Conservation (phyloP, 2,113 vertebrate species). For the Cololabis saira region DNA sequence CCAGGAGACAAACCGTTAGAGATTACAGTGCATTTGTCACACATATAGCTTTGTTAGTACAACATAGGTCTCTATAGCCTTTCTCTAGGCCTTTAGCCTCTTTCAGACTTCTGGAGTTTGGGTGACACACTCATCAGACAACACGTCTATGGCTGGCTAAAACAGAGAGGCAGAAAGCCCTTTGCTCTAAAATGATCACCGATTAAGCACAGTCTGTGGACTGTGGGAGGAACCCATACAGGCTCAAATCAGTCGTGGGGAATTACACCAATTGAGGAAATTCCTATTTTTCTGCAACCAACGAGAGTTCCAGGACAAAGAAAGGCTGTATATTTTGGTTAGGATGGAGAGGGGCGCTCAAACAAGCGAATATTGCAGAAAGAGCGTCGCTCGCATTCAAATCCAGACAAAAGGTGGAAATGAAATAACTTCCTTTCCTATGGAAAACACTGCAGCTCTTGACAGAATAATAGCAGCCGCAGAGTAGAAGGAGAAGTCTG, state of each 20-base stretch:
- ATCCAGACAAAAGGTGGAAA: slow-evolving; percentile 99
- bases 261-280: slow-evolving; percentile 98
- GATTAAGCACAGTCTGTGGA: background rate
- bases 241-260: slow-evolving; percentile 88
- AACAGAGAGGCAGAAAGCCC: too few relatives aligned
- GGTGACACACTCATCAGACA: too few relatives aligned
- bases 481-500: slow-evolving; percentile 82
- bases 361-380: slow-evolving; percentile 97
- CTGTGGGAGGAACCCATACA: background rate
- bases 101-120: too few relatives aligned
- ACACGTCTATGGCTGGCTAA: too few relatives aligned
- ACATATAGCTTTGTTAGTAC: too few relatives aligned
- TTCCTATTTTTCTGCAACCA: slow-evolving; percentile 94
- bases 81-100: too few relatives aligned
- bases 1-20: too few relatives aligned
- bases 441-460: slow-evolving; percentile 88
- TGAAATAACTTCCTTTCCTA: slow-evolving; percentile 97
- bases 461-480: slow-evolving; percentile 96
- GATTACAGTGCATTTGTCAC: too few relatives aligned
- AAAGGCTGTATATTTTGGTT: slow-evolving; percentile 98
- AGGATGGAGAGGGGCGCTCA: slow-evolving; percentile 91
- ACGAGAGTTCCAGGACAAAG: slow-evolving; percentile 89
- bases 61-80: too few relatives aligned
- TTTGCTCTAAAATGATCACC: background rate
- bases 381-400: slow-evolving; percentile 96